Conservation (phyloP, 1,140 invertebrate species). For the Drosophila ironensis region DNA sequence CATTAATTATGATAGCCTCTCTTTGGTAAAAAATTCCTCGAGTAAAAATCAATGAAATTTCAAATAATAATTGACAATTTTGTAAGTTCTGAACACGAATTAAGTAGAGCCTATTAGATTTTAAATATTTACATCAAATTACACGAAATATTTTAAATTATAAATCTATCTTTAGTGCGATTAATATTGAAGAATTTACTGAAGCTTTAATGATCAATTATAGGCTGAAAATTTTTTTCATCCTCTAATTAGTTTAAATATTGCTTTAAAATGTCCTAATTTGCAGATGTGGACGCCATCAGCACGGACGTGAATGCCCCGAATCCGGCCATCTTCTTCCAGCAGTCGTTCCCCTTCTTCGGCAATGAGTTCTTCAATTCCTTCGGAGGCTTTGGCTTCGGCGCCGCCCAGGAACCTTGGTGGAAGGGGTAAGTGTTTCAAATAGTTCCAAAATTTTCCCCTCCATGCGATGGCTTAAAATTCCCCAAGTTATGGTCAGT, state of each 20-base stretch:
- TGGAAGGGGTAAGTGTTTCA: conserved; percentile 83
- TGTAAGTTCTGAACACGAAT: too few relatives aligned
- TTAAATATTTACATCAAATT: neutral
- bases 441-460: neutral
- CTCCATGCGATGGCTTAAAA: neutral
- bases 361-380: conserved; percentile 78
- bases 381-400: conserved; percentile 72
- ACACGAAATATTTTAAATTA: neutral
- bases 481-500: conserved; percentile 38
- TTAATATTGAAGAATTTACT: too few relatives aligned
- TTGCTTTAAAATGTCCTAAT: neutral
- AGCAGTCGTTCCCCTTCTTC: conserved; percentile 79
- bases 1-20: too few relatives aligned
- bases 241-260: too few relatives aligned
- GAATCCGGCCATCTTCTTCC: conserved; percentile 71
- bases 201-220: too few relatives aligned
- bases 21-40: too few relatives aligned
- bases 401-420: conserved; percentile 68
- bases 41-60: too few relatives aligned
- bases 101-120: too few relatives aligned
- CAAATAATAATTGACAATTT: too few relatives aligned
- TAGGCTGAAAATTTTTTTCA: neutral
- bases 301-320: conserved; percentile 68
- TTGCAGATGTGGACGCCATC: conserved; percentile 65
- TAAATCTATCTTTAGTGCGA: neutral